These are phyloP conservation scores for Cotesia glomerata DNA, from an alignment of 1,140 invertebrate genomes.

Conservation along the genomic window DNA sequence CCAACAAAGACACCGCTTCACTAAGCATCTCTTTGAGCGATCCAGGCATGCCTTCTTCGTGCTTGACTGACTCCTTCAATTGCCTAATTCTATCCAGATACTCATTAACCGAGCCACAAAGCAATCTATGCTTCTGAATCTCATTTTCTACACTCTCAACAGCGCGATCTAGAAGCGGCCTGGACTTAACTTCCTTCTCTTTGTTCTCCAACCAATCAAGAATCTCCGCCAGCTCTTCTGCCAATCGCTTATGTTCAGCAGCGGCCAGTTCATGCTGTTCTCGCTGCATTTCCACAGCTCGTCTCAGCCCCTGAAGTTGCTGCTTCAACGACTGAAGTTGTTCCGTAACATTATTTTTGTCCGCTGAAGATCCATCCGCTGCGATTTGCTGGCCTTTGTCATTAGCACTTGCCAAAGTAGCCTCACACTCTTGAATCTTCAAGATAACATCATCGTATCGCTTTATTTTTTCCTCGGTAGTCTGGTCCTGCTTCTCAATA, in stretches of 20 bases:
- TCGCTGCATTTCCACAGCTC: constrained; percentile 82
- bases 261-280: constrained; percentile 86
- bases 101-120: constrained; percentile 74
- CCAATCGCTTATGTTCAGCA: constrained; percentile 85
- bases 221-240: constrained; percentile 79
- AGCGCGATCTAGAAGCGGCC: constrained; percentile 81
- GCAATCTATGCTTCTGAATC: constrained; percentile 76
- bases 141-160: constrained; percentile 81
- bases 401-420: constrained; percentile 80
- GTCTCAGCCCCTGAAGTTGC: constrained; percentile 78
- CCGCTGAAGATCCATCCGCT: constrained; percentile 82
- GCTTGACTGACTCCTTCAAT: constrained; percentile 72
- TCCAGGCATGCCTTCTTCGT: constrained; percentile 79
- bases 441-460: constrained; percentile 84
- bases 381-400: constrained; percentile 93
- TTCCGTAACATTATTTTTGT: constrained; percentile 86
- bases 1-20: constrained; percentile 77
- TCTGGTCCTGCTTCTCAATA: constrained; percentile 80
- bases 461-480: constrained; percentile 86
- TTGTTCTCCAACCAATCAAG: constrained; percentile 85
- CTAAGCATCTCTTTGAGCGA: constrained; percentile 82
- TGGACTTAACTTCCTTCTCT: constrained; percentile 80
- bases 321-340: constrained; percentile 86
- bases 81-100: constrained; percentile 74
- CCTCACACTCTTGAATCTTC: constrained; percentile 88